These are phyloP conservation scores for Ochotona princeps DNA, from an alignment of 2,113 vertebrate genomes.

Conservation along the genomic window DNA sequence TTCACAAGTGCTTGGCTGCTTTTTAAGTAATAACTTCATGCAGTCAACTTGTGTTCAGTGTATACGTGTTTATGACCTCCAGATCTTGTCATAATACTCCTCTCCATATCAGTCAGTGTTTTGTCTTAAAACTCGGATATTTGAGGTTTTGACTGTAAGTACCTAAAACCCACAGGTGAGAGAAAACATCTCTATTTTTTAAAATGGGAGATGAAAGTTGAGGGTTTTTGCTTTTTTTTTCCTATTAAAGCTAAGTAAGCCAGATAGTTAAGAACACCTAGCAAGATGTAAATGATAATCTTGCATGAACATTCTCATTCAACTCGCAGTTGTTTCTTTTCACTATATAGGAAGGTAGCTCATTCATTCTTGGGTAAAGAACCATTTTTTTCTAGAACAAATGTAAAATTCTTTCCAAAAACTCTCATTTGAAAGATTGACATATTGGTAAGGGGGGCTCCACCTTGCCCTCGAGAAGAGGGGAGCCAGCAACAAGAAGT, in stretches of 20 bases:
- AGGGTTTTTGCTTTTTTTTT: not conserved
- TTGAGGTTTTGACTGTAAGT: not conserved
- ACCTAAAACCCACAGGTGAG: not conserved
- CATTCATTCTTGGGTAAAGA: not conserved
- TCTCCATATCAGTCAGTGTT: not conserved
- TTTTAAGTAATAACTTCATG: slow-evolving; percentile 45
- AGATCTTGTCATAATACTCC: not conserved
- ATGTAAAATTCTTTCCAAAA: not conserved
- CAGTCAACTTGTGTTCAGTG: not conserved
- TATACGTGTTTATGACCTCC: not conserved
- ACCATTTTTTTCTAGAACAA: slow-evolving; percentile 13
- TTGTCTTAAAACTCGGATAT: not conserved
- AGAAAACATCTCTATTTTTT: not conserved
- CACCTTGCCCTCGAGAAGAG: not conserved
- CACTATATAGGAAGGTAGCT: not conserved
- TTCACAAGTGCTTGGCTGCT: not conserved
- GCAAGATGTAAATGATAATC: not conserved
- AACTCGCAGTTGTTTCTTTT: not conserved
- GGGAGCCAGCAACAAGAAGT: too few relatives aligned
- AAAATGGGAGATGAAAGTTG: not conserved
- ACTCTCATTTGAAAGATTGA: not conserved
- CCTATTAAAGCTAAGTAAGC: not conserved
- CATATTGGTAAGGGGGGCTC: not conserved
- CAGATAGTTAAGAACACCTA: not conserved
- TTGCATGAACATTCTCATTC: not conserved